Percentiles rank a stretch among this genome's conserved stretches.
Conservation (phyloP, 2,888 invertebrate genomes). For the Agrochola macilenta region DNA sequence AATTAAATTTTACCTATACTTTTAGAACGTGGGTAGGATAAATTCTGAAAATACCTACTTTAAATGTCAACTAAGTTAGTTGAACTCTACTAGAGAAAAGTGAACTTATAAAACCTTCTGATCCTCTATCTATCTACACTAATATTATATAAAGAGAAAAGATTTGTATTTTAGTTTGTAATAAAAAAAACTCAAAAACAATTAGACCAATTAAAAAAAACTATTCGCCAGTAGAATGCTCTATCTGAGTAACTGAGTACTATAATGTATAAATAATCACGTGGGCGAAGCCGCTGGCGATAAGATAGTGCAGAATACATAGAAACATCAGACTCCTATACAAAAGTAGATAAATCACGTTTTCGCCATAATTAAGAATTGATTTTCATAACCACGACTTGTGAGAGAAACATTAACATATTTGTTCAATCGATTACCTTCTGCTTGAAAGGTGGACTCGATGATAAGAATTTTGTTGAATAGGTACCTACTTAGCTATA, state of each 20-base stretch:
- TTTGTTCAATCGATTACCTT: not conserved
- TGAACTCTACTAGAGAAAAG: not conserved
- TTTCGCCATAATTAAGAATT: not conserved
- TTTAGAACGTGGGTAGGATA: not conserved
- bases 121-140: not conserved
- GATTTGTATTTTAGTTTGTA: too few relatives aligned
- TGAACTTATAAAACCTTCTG: not conserved
- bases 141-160: too few relatives aligned
- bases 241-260: too few relatives aligned
- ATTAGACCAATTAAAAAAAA: too few relatives aligned
- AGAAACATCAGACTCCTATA: not conserved
- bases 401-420: conserved; percentile 1
- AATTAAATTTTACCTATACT: not conserved
- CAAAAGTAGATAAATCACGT: not conserved
- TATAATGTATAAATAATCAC: too few relatives aligned
- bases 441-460: not conserved
- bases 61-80: not conserved
- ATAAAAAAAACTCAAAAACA: too few relatives aligned
- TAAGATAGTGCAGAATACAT: not conserved
- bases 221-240: too few relatives aligned
- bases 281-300: too few relatives aligned
- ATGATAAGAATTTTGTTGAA: not conserved
- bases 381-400: too few relatives aligned
- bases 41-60: not conserved
- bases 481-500: not conserved